Conservation (phyloP, 2,113 vertebrate genomes). For the Cyanoramphus novaezelandiae region DNA sequence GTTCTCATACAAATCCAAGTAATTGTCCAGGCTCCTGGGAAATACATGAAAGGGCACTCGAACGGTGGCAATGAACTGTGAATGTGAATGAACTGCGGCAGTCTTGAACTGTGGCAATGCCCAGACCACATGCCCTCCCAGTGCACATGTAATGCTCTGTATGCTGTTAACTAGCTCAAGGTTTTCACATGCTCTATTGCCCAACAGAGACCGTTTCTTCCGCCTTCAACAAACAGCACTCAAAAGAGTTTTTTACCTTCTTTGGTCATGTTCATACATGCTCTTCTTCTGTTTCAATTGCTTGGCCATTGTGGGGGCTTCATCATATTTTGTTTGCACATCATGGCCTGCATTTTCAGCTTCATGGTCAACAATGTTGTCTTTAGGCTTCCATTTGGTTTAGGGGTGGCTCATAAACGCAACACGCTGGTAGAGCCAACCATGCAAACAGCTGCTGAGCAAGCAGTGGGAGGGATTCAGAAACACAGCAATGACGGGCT, state of each 20-base stretch:
- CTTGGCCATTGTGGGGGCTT: neutral
- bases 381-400: neutral
- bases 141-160: neutral
- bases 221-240: neutral
- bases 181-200: neutral
- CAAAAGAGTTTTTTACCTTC: constrained; percentile 8
- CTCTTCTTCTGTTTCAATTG: neutral
- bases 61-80: neutral
- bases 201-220: neutral
- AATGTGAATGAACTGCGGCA: too few relatives aligned
- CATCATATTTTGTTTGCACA: neutral
- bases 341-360: neutral
- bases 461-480: neutral
- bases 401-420: neutral
- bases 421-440: neutral
- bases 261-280: neutral
- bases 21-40: neutral
- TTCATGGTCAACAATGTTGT: neutral
- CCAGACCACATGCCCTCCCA: neutral
- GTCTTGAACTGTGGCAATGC: neutral
- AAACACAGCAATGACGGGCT: neutral
- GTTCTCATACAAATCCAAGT: neutral
- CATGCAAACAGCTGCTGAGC: neutral
- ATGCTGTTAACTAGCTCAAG: neutral
- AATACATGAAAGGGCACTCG: neutral